Conservation (phyloP, 2,797 vertebrate genomes). For the Sebastes elongatus region DNA sequence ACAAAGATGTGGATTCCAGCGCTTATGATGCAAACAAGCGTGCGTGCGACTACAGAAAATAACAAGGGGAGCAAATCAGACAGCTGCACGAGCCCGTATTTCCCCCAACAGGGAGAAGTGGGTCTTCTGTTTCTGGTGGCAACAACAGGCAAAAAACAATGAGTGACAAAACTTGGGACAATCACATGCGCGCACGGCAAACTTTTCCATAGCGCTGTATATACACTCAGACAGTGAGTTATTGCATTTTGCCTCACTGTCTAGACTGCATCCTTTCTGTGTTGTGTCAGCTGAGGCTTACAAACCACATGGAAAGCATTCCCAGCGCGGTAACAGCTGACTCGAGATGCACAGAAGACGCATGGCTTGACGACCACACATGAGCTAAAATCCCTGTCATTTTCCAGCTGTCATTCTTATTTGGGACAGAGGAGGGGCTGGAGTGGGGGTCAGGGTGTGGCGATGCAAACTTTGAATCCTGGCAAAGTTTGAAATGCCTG, state of each 20-base stretch:
- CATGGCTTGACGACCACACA: conserved; percentile 50
- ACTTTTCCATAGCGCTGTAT: background rate
- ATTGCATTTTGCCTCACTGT: conserved; percentile 32
- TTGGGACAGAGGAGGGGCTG: conserved; percentile 16
- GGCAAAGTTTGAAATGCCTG: conserved; percentile 27
- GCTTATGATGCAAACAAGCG: conserved; percentile 65
- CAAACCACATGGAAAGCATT: conserved; percentile 54
- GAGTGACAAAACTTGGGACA: conserved; percentile 27
- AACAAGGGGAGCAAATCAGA: conserved; percentile 50
- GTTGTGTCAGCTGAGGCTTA: conserved; percentile 55
- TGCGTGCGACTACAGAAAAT: conserved; percentile 30
- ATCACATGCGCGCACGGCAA: background rate
- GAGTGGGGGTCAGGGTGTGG: conserved; percentile 41
- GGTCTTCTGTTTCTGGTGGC: conserved; percentile 36
- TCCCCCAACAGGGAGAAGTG: conserved; percentile 16
- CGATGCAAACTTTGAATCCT: conserved; percentile 31
- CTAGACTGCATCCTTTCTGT: conserved; percentile 57
- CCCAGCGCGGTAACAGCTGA: conserved; percentile 52
- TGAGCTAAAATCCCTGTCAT: conserved; percentile 30
- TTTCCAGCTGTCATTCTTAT: conserved; percentile 64
- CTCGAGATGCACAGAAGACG: conserved; percentile 33
- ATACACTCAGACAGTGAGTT: conserved; percentile 31
- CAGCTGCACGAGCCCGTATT: conserved; percentile 41
- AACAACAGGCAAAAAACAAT: conserved; percentile 26
- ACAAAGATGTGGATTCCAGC: conserved; percentile 42